A percentile compares a stretch with the other conserved stretches of the same genome.
phyloP scores from a whole-genome alignment of 2,113 vertebrate genomes.

The Scomber scombrus region DNA sequence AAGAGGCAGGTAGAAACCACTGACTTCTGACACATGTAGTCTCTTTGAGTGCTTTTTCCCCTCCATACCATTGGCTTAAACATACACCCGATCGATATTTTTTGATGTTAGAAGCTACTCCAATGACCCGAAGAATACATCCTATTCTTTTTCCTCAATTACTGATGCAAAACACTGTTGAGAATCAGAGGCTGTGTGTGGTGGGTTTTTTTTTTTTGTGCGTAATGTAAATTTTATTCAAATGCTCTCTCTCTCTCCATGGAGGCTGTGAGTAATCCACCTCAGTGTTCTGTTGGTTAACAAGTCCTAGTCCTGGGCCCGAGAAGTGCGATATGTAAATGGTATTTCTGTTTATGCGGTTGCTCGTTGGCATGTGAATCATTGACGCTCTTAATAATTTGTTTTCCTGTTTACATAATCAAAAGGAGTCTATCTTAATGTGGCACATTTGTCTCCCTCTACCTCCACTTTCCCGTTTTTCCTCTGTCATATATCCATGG shows the following conservation, averaged over 20 bases:
- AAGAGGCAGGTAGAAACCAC: conserved; percentile 32
- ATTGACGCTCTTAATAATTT: not conserved
- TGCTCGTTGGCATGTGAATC: not conserved
- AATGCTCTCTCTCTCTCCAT: conserved; percentile 35
- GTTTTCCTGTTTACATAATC: not conserved
- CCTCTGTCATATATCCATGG: conserved; percentile 81
- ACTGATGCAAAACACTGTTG: conserved; percentile 25
- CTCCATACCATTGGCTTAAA: not conserved
- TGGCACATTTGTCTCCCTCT: conserved; percentile 31
- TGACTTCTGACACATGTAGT: not conserved
- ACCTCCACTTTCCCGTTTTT: conserved; percentile 68
- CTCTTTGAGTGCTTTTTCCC: not conserved
- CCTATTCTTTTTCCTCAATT: not conserved
- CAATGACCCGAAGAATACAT: not conserved
- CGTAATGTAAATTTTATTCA: conserved; percentile 74
- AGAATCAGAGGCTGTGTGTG: not conserved
- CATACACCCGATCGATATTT: not conserved
- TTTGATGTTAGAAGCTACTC: not conserved
- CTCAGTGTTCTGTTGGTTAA: not conserved
- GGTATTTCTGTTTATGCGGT: not conserved
- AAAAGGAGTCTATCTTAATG: not conserved
- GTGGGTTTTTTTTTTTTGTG: not conserved
- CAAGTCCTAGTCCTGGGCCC: not conserved
- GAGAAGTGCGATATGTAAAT: not conserved
- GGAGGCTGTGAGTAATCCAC: not conserved